phyloP scores from a whole-genome alignment of 2,113 vertebrate genomes.

The Puntigrus tetrazona region DNA sequence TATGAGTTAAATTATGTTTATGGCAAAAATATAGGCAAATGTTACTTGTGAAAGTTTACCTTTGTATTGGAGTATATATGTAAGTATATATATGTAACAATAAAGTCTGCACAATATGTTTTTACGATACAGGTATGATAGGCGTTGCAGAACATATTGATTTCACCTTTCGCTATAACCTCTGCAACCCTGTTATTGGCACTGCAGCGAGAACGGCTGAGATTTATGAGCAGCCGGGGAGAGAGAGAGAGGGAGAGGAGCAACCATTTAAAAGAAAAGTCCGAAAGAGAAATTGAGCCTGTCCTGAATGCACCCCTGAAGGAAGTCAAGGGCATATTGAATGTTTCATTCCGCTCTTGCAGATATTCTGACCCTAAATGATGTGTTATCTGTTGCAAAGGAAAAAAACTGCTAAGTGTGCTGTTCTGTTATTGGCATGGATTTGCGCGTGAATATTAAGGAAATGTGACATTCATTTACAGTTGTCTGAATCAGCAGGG shows the following conservation, averaged over 20 bases:
- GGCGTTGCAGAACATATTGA: slow-evolving; percentile 25
- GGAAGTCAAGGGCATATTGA: slow-evolving; percentile 44
- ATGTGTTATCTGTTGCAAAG: slow-evolving; percentile 42
- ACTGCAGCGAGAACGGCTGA: slow-evolving; percentile 32
- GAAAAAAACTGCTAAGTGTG: background rate
- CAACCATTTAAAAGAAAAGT: slow-evolving; percentile 12
- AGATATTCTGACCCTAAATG: slow-evolving; percentile 23
- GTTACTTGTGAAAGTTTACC: background rate
- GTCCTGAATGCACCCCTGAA: slow-evolving; percentile 45
- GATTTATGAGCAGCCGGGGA: slow-evolving; percentile 57
- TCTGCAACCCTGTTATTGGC: slow-evolving; percentile 54
- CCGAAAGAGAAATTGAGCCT: slow-evolving; percentile 51
- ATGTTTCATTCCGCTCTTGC: slow-evolving; percentile 3
- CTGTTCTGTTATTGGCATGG: background rate
- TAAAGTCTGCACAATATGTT: background rate
- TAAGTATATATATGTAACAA: background rate
- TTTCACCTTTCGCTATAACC: slow-evolving; percentile 30
- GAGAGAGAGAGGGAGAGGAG: slow-evolving; percentile 26
- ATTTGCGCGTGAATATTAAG: background rate
- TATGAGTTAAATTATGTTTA: background rate
- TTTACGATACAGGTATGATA: background rate
- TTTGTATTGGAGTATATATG: background rate
- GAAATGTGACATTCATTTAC: background rate
- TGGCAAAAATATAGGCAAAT: background rate
- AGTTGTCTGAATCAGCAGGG: slow-evolving; percentile 18